phyloP scores from a whole-genome alignment of 2,113 vertebrate genomes.

The Catharus fuscescens region DNA sequence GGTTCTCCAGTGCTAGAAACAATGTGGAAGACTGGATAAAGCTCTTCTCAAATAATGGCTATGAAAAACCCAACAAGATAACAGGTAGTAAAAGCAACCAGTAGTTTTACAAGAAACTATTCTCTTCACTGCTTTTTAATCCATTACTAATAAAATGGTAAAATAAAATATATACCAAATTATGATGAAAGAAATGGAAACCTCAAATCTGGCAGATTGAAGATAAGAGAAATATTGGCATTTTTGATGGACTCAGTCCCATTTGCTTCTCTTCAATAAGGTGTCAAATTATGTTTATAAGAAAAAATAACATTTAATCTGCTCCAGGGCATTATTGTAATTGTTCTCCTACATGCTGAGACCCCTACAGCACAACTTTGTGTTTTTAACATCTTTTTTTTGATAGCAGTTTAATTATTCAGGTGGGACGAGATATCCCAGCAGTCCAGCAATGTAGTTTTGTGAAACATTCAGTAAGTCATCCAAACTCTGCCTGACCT shows the following conservation, averaged over 20 bases:
- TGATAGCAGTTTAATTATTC: not conserved
- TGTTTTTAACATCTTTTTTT: not conserved
- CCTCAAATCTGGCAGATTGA: not conserved
- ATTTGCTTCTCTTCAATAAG: not conserved
- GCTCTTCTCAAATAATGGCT: not conserved
- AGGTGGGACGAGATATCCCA: not conserved
- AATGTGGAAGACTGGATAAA: not conserved
- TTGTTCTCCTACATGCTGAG: not conserved
- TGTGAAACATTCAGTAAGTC: not conserved
- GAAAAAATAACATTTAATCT: not conserved
- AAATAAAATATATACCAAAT: not conserved
- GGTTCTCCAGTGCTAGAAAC: not conserved
- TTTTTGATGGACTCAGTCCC: not conserved
- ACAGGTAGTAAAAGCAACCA: not conserved
- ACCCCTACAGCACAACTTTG: not conserved
- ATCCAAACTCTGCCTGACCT: not conserved
- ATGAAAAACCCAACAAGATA: not conserved
- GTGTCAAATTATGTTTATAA: not conserved
- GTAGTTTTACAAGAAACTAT: not conserved
- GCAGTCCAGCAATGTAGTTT: not conserved
- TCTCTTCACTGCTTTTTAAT: not conserved
- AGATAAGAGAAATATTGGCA: not conserved
- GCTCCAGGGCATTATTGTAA: not conserved
- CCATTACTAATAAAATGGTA: not conserved
- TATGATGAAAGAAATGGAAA: not conserved